A percentile compares a stretch with the other conserved stretches of the same genome.
These are phyloP conservation scores for Homarus gammarus DNA, from an alignment of 2,888 invertebrate species.

Conservation along the genomic window DNA sequence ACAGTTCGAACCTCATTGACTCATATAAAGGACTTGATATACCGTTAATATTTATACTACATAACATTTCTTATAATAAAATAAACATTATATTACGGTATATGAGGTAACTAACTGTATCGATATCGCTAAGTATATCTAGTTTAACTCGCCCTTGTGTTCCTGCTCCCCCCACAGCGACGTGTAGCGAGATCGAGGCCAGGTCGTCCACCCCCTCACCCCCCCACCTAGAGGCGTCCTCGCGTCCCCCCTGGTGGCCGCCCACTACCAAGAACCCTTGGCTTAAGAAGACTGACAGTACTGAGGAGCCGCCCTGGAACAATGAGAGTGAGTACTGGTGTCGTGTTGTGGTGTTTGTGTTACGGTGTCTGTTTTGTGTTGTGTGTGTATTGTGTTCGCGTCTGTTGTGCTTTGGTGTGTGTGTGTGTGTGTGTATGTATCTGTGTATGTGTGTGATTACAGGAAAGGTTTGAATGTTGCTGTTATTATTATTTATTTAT, in stretches of 20 bases:
- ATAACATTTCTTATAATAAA: no score
- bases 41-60: no score
- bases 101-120: no score
- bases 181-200: conserved; percentile 58
- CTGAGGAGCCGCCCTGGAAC: conserved; percentile 50
- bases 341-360: background rate
- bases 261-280: conserved; percentile 67
- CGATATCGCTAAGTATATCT: no score
- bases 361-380: background rate
- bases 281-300: conserved; percentile 55
- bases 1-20: no score
- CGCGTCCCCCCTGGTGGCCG: conserved; percentile 67
- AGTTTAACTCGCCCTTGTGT: background rate
- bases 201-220: conserved; percentile 6
- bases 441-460: conserved; percentile 9
- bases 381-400: conserved; percentile 8
- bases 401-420: conserved; percentile 5
- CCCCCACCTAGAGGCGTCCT: conserved; percentile 16
- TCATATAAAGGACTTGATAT: no score
- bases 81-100: no score
- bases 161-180: conserved; percentile 32
- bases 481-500: background rate
- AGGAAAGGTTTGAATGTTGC: background rate
- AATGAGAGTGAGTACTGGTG: conserved; percentile 52
- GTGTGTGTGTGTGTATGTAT: conserved; percentile 34